Percentiles rank a stretch among this genome's conserved stretches.
Conservation (phyloP, 1,140 invertebrate genomes). For the Tetranychus cinnabarinus region DNA sequence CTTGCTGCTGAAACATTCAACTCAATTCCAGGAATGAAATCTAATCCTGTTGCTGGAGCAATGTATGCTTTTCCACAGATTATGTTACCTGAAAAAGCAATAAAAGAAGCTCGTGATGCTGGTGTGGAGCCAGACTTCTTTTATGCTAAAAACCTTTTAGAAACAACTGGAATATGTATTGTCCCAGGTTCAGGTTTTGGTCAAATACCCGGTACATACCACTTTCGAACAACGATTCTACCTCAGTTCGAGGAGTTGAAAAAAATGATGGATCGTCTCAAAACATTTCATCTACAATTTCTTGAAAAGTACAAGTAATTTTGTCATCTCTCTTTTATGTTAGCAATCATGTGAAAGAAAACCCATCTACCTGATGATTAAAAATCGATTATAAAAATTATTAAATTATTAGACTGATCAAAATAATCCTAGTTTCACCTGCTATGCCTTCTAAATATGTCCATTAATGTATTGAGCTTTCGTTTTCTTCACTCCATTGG, state of each 20-base stretch:
- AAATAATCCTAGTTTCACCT: too few species aligned
- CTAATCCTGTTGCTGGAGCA: conserved; percentile 64
- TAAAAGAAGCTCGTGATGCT: conserved; percentile 41
- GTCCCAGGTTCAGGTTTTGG: conserved; percentile 75
- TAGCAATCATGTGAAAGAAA: too few species aligned
- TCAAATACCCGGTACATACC: conserved; percentile 72
- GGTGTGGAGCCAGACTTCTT: conserved; percentile 51
- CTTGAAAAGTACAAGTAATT: conserved; percentile 6
- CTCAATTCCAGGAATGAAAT: conserved; percentile 63
- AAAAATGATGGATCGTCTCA: conserved; percentile 11
- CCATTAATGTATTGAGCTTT: too few species aligned
- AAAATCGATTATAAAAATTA: too few species aligned
- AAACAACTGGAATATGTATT: conserved; percentile 64
- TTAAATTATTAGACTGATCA: too few species aligned
- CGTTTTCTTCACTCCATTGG: too few species aligned
- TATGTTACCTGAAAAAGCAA: conserved; percentile 44
- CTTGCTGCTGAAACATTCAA: conserved; percentile 79
- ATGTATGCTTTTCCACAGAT: conserved; percentile 90
- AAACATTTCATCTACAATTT: conserved; percentile 11
- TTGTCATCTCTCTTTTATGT: too few species aligned
- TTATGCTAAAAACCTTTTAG: conserved; percentile 79
- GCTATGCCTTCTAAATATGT: too few species aligned
- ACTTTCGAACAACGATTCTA: conserved; percentile 40
- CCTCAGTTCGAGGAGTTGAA: conserved; percentile 12
- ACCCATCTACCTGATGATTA: too few species aligned